Evolutionary conservation across 1,140 invertebrate species (phyloP), one percentile per base, ranked within the genome.

Genomic region (Mercenaria mercenaria): DNA sequence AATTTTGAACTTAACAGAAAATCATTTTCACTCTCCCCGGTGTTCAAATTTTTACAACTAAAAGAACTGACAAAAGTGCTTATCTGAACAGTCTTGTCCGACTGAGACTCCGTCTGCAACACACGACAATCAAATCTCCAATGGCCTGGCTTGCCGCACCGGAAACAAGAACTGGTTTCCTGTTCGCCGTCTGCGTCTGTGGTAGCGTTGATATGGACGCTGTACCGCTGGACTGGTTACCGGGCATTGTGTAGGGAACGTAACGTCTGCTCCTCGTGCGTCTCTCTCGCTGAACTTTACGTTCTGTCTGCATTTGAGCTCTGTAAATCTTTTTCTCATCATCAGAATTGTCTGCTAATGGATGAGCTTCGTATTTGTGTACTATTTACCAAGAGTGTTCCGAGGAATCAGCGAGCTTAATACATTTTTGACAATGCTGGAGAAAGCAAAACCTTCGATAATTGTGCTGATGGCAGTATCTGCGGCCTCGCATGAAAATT

Each of bases 301-400:
- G 47, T 34, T 81, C 56, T 59, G 79, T 50, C 32, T 81, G 32
- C 15, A 59, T 37, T 32, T 81, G 79, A 11, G 79, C 79, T 37
- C 34, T 81, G 50, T 59, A 59, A 34, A 81, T 81, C 37, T 81
- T 81, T n/a, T 56, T 81, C 37, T 81, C 79, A 41, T 81, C 79
- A 50, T 81, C 79, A 34, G 79, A 81, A 61, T 81, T 43, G 32
- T 81, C 79, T 23, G 56, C 79, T 11, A 81, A 26, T 34, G 79
- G 79, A 43, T 81, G 79, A 3, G 79, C 47, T 37, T 81, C 79
- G 26, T 79, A 50, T 43, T 37, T 32, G 15, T 76, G 20, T 8
- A 76, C 72, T 8, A 76, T 32, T 37, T 52, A 47, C 43, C 76
- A 80, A 29, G 39, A 37, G 29, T 26, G n/a, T 56, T 80, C 76